phyloP scores from a whole-genome alignment of 1,140 invertebrate genomes.

The Scaptomyza hsui region DNA sequence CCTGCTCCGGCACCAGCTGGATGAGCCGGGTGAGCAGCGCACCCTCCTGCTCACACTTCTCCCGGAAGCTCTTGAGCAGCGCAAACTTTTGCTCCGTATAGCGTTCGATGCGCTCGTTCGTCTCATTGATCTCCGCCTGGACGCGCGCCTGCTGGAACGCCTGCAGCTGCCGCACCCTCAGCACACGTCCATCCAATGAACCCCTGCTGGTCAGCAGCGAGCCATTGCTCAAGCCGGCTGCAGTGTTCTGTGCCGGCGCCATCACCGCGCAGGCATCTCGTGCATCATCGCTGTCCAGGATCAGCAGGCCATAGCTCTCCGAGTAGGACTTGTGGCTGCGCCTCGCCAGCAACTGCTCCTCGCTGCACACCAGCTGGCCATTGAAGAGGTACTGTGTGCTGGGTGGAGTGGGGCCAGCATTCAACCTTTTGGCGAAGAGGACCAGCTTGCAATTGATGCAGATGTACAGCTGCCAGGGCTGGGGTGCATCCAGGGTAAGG shows the following conservation, averaged over 20 bases:
- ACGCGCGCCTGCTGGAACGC: slow-evolving; percentile 58
- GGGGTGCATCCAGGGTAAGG: slow-evolving; percentile 50
- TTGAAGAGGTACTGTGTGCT: slow-evolving; percentile 65
- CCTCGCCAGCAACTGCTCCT: slow-evolving; percentile 58
- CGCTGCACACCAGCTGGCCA: slow-evolving; percentile 58
- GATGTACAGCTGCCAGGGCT: slow-evolving; percentile 59
- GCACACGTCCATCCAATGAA: slow-evolving; percentile 30
- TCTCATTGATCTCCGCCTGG: slow-evolving; percentile 71
- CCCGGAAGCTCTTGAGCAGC: slow-evolving; percentile 74
- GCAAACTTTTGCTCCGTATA: slow-evolving; percentile 70
- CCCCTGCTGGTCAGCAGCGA: slow-evolving; percentile 35
- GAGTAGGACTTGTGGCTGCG: slow-evolving; percentile 65
- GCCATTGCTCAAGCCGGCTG: slow-evolving; percentile 52
- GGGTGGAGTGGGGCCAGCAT: slow-evolving; percentile 32
- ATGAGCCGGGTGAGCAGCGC: slow-evolving; percentile 55
- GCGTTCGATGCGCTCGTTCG: slow-evolving; percentile 65
- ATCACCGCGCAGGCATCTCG: background rate
- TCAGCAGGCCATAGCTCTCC: slow-evolving; percentile 67
- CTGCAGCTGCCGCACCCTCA: slow-evolving; percentile 57
- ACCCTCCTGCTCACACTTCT: slow-evolving; percentile 75
- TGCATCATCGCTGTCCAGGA: slow-evolving; percentile 54
- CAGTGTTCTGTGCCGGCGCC: slow-evolving; percentile 15
- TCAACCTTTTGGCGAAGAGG: slow-evolving; percentile 65
- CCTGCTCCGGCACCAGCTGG: slow-evolving; percentile 54
- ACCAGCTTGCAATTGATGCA: slow-evolving; percentile 75